Base-by-base conservation (phyloP, 2,797 vertebrate genomes). In the Tolypeutes matacus region DNA sequence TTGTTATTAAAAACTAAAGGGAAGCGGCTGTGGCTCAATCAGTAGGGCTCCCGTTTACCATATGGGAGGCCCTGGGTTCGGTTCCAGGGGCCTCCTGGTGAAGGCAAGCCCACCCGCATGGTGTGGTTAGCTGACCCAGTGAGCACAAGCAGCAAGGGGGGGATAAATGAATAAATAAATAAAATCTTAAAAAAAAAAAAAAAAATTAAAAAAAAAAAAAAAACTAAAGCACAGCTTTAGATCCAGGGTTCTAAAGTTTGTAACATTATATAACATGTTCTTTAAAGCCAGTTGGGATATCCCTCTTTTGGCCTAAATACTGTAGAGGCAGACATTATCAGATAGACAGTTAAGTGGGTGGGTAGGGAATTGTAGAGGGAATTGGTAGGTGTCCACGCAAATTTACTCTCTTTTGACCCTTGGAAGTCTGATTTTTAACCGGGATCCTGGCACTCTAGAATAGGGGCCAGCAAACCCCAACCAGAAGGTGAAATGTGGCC, bases 381-480 rank as follows among this genome's bases (percentile, higher is more conserved):
- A 36, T 0, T 5, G 36, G 64, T 10, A 3, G 42, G 25, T 21
- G 3, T 20, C 82, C 34, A 73, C 1, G 0, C n/a, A 18, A 1
- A 62, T 34, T 25, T 11, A 36, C 1, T 29, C 34, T 21, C 21
- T 18, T 34, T 64, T 85, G 3, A 58, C 31, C n/a, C n/a, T 60
- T n/a, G 31, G 62, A 46, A 1, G 0, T 20, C 23, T 15, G 53
- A 51, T 65, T 36, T 65, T n/a, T 67, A 49, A 18, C 23, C 2
- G 21, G 18, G 58, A 60, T 58, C n/a, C 15, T 5, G 36, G 21
- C 4, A 34, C 29, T 65, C 18, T 29, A 21, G 58, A 75, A 58
- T 9, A 76, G 69, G 27, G 18, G 5, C 2, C 36, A 6, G 46
- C 23, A 83, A 58, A 82, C 15, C 20, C 34, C 29, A 8, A 31